Evolutionary conservation across 2,797 vertebrate genomes (phyloP).

Genomic region (Rhinatrema bivittatum): DNA sequence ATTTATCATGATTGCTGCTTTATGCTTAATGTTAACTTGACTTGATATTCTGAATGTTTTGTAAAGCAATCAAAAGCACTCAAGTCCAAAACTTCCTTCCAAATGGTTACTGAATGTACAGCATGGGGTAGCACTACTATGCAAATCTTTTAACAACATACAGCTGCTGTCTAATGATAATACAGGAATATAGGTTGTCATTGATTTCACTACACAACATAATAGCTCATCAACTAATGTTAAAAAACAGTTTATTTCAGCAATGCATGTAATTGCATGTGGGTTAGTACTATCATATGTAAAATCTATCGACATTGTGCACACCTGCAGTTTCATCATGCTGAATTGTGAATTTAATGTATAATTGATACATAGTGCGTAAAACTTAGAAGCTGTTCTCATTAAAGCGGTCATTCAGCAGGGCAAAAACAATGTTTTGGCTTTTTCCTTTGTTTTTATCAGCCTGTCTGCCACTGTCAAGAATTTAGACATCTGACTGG

Average conservation of each 20-base stretch:
- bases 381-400: too few relatives aligned
- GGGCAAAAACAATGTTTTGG: too few relatives aligned
- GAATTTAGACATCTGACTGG: too few relatives aligned
- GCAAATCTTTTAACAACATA: constrained; percentile 16
- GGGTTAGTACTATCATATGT: too few relatives aligned
- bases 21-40: constrained; percentile 23
- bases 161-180: constrained; percentile 19
- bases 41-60: constrained; percentile 22
- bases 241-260: too few relatives aligned
- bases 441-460: too few relatives aligned
- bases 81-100: constrained; percentile 6
- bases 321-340: constrained; percentile 19
- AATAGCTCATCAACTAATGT: constrained; percentile 19
- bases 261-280: too few relatives aligned
- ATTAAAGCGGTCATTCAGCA: too few relatives aligned
- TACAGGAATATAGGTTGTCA: constrained; percentile 10
- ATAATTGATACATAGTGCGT: too few relatives aligned
- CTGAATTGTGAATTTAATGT: too few relatives aligned
- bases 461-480: too few relatives aligned
- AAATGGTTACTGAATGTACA: constrained; percentile 12
- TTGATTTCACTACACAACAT: constrained; percentile 13
- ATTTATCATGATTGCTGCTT: constrained; percentile 29
- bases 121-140: constrained; percentile 16
- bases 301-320: constrained; percentile 2
- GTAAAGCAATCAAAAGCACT: constrained; percentile 24